Base-by-base conservation (phyloP, 2,113 vertebrate species). In the Thomomys bottae region DNA sequence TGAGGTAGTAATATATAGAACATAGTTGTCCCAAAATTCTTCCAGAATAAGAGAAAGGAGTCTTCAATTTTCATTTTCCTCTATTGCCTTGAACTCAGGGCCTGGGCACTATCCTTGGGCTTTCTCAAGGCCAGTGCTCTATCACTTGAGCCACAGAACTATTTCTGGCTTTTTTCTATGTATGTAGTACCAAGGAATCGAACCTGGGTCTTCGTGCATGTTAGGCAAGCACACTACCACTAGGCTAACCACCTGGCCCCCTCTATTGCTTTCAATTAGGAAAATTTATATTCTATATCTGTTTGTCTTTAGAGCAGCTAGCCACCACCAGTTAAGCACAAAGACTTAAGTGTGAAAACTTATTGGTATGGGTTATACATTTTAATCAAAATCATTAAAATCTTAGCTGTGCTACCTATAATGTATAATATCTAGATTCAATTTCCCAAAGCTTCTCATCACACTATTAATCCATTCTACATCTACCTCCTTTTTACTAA, bases 341-440 rank as follows among this genome's bases (percentile, higher is more conserved):
- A 89, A 92, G 18, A 82, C 26, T 63, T 38, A 73, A 78, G 17
- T 77, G 78, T 70, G 76, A 95, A 88, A 93, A 36, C 3, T 75
- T 84, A 86, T 92, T 45, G 30, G 45, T 88, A 42, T 30, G 17
- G 57, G 28, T 84, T 85, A 61, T 40, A 34, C 79, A 92, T 88
- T 63, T 70, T 90, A 94, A 88, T 92, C n/a, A 94, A 84, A 93
- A 75, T 70, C 84, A 75, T 78, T 93, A 92, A 85, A 87, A 70
- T 88, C 54, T 88, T 87, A 86, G 28, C 61, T 49, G 14, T 70
- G 28, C 28, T 87, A 70, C 24, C 63, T 36, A 66, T 93, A 88
- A 38, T 81, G 42, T 73, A 86, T 8, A 90, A 73, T 80, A 59
- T 88, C 9, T 72, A 66, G 28, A 91, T 81, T 49, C 23, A 42